These are phyloP conservation scores for Rhingia campestris DNA, from an alignment of 2,888 invertebrate genomes.

Conservation along the genomic window DNA sequence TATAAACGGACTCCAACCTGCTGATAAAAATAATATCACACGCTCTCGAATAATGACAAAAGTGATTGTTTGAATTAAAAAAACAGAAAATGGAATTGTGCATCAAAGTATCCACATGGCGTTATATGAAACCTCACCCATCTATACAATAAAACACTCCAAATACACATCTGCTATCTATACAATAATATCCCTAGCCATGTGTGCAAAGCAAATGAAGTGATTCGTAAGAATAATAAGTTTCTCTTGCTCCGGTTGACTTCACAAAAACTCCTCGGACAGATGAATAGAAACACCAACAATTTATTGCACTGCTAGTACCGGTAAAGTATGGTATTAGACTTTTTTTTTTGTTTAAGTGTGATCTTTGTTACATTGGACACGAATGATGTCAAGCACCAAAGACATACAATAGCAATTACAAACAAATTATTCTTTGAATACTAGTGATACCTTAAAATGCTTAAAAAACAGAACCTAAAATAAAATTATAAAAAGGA, in stretches of 20 bases:
- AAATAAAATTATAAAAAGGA: constrained; percentile 45
- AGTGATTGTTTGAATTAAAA: too few relatives aligned
- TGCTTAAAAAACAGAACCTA: constrained; percentile 30
- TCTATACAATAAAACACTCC: too few relatives aligned
- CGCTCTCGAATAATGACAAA: too few relatives aligned
- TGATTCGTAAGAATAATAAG: neutral
- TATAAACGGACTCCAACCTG: too few relatives aligned
- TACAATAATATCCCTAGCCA: too few relatives aligned
- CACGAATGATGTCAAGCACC: constrained; percentile 49
- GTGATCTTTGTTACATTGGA: constrained; percentile 41
- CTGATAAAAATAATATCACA: too few relatives aligned
- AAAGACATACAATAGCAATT: constrained; percentile 53
- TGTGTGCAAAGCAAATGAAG: neutral
- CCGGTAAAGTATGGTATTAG: constrained; percentile 62
- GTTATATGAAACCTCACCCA: too few relatives aligned
- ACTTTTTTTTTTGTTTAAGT: constrained; percentile 43
- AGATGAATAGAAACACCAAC: constrained; percentile 41
- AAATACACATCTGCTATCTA: too few relatives aligned
- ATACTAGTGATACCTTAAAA: constrained; percentile 55
- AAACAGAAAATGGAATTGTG: too few relatives aligned
- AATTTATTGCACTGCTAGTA: constrained; percentile 70
- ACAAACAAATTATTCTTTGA: constrained; percentile 52
- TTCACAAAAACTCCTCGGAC: constrained; percentile 40
- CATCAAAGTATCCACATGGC: too few relatives aligned
- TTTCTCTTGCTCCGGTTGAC: neutral